Conservation (phyloP, 2,113 vertebrate genomes). For the Glaucomys volans region DNA sequence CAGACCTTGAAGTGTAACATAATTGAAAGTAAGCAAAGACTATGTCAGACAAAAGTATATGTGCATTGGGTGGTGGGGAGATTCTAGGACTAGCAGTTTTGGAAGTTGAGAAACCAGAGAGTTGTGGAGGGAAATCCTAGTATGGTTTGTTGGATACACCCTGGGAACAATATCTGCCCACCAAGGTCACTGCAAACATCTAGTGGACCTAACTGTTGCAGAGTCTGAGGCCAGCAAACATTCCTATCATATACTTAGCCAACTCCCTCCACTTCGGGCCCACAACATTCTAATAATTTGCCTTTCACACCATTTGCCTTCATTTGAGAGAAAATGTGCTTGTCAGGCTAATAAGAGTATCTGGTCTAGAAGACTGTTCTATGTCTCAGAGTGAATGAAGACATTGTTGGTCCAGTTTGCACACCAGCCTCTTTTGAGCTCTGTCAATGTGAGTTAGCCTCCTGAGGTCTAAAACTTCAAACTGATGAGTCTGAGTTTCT, state of each 20-base stretch:
- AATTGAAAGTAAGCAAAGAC: background rate
- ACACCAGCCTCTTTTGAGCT: background rate
- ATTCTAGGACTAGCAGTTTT: too few relatives aligned
- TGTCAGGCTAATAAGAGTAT: background rate
- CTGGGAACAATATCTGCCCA: background rate
- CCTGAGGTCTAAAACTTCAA: background rate
- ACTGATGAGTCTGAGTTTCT: background rate
- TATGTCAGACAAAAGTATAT: rapidly evolving
- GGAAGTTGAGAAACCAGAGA: background rate
- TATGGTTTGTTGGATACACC: background rate
- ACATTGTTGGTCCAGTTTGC: background rate
- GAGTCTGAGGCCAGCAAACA: background rate
- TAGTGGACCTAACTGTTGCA: rapidly evolving
- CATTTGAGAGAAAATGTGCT: background rate
- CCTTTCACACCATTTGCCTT: background rate
- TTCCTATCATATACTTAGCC: background rate
- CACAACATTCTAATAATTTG: background rate
- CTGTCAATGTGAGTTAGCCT: background rate
- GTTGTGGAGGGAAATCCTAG: background rate
- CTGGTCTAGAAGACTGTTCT: background rate
- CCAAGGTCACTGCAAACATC: background rate
- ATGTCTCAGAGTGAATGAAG: background rate
- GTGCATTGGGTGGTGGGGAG: rapidly evolving
- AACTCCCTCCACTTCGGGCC: background rate
- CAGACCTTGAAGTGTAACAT: background rate